Conservation (phyloP, 2,113 vertebrate species). For the Channa argus region DNA sequence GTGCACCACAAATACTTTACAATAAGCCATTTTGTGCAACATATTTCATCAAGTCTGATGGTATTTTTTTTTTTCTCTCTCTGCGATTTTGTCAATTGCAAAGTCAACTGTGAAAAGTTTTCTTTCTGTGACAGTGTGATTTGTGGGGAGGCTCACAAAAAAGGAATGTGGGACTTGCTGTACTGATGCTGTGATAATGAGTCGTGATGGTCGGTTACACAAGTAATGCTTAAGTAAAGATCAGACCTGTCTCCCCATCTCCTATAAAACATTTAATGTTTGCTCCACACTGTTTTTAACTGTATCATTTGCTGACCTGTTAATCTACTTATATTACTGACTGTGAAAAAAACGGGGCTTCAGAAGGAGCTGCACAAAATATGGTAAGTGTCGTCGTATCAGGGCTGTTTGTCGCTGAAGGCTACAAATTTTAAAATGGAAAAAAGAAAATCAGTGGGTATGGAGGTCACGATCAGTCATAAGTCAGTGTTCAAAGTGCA, state of each 20-base stretch:
- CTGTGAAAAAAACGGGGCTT: no score
- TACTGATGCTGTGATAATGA: conserved; percentile 44
- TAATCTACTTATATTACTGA: background rate
- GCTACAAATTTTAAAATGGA: no score
- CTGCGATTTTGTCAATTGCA: conserved; percentile 4
- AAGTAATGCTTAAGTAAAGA: background rate
- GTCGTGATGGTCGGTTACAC: background rate
- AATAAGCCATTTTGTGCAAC: background rate
- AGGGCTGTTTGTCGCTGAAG: no score
- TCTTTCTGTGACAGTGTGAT: background rate
- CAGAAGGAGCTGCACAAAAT: no score
- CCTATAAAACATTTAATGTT: background rate
- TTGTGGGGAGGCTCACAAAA: background rate
- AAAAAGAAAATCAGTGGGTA: no score
- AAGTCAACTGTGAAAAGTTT: background rate
- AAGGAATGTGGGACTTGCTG: conserved; percentile 32
- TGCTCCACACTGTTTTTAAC: background rate
- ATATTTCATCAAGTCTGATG: background rate
- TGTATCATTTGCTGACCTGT: background rate
- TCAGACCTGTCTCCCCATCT: background rate
- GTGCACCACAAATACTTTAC: background rate
- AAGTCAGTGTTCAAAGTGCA: no score
- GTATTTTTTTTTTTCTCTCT: background rate
- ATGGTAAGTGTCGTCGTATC: no score
- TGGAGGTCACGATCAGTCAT: no score